Percentiles rank a stretch among this genome's conserved stretches.
Conservation (phyloP, 2,888 invertebrate genomes). For the Coronaproctus castanopsis region DNA sequence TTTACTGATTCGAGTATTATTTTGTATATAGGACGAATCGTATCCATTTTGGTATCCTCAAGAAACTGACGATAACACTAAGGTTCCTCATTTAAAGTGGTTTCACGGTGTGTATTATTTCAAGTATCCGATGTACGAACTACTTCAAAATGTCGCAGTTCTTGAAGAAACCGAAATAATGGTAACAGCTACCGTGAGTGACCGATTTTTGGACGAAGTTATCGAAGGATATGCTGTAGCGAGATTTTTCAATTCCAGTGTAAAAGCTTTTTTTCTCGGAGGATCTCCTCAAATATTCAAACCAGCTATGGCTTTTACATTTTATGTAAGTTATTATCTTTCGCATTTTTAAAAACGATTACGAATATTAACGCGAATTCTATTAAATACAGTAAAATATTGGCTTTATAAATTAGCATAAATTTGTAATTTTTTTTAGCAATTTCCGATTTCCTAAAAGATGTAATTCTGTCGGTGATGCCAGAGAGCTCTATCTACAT, state of each 20-base stretch:
- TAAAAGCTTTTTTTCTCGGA: slow-evolving; percentile 65
- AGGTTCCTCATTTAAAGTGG: slow-evolving; percentile 47
- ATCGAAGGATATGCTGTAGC: slow-evolving; percentile 73
- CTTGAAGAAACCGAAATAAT: slow-evolving; percentile 60
- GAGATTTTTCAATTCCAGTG: slow-evolving; percentile 67
- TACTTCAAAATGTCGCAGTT: slow-evolving; percentile 42
- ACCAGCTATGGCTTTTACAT: slow-evolving; percentile 75
- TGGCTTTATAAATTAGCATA: neutral
- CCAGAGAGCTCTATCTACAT: no score
- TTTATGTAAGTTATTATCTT: slow-evolving; percentile 51
- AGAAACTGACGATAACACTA: slow-evolving; percentile 25
- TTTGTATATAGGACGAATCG: slow-evolving; percentile 48
- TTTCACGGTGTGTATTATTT: slow-evolving; percentile 79
- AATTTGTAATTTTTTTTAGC: neutral
- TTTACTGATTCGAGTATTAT: no score
- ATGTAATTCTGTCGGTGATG: no score
- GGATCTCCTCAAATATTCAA: slow-evolving; percentile 86
- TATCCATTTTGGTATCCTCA: slow-evolving; percentile 61
- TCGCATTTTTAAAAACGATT: no score
- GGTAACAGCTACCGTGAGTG: slow-evolving; percentile 70
- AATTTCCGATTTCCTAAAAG: no score
- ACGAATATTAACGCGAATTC: neutral
- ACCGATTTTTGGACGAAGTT: slow-evolving; percentile 62
- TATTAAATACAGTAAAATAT: neutral
- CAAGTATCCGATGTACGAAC: slow-evolving; percentile 61